phyloP scores from a whole-genome alignment of 1,140 invertebrate genomes.

The Ostrea denselamellosa region DNA sequence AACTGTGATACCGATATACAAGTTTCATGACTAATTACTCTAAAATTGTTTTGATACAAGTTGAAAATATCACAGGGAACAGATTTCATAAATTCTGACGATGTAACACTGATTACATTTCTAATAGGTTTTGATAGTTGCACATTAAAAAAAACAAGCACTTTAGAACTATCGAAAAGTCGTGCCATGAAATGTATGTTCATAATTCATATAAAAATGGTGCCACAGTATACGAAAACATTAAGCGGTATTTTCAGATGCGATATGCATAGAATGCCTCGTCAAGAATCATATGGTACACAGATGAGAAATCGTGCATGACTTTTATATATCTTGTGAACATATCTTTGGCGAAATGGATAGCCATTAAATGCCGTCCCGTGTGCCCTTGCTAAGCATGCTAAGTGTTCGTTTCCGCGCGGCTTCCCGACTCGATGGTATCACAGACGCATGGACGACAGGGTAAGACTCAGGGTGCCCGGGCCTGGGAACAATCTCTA shows the following conservation, averaged over 20 bases:
- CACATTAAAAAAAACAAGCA: conserved; percentile 32
- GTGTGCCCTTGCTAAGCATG: conserved; percentile 17
- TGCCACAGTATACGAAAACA: conserved; percentile 5
- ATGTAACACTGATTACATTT: conserved; percentile 16
- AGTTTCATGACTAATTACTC: too few species aligned
- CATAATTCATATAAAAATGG: conserved; percentile 36
- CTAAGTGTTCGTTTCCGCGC: conserved; percentile 36
- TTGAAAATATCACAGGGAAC: not conserved
- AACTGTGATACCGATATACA: too few species aligned
- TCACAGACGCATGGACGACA: conserved; percentile 19
- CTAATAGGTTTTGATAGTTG: not conserved
- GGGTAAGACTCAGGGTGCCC: not conserved
- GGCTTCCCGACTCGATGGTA: conserved; percentile 14
- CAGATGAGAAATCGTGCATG: conserved; percentile 39
- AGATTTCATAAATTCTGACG: not conserved
- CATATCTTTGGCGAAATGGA: conserved; percentile 39
- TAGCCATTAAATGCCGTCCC: conserved; percentile 30
- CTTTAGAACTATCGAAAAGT: conserved; percentile 34
- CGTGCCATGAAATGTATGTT: conserved; percentile 21
- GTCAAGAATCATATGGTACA: conserved; percentile 35
- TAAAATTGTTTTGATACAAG: too few species aligned
- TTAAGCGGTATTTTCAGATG: conserved; percentile 39
- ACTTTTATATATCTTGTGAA: conserved; percentile 40
- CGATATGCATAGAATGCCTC: conserved; percentile 35
- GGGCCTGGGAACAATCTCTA: conserved; percentile 15